Conservation (phyloP, 2,113 vertebrate genomes). For the Chlorodrepanis virens region DNA sequence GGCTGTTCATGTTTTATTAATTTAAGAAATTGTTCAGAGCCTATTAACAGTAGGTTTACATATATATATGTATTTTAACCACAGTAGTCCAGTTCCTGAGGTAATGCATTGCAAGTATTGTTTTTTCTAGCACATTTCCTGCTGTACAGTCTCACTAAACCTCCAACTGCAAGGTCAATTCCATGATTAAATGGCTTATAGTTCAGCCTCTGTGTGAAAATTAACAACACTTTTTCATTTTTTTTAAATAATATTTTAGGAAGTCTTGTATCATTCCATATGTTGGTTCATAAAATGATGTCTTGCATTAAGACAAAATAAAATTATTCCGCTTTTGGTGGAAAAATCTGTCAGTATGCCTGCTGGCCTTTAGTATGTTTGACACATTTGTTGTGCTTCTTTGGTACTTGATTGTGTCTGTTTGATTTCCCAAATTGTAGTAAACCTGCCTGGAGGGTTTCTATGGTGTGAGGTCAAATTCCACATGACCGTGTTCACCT, state of each 20-base stretch:
- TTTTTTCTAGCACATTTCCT: neutral
- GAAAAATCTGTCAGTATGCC: neutral
- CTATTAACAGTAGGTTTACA: neutral
- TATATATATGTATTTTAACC: accelerated
- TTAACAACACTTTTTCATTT: neutral
- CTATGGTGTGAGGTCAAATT: neutral
- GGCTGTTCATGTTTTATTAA: neutral
- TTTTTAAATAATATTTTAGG: neutral
- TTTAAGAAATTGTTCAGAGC: neutral
- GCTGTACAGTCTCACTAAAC: neutral
- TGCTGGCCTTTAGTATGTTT: neutral
- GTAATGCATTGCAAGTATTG: neutral
- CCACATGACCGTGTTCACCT: accelerated
- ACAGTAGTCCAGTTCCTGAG: neutral
- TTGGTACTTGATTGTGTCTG: neutral
- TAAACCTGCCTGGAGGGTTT: neutral
- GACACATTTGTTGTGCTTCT: neutral
- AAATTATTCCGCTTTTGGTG: neutral
- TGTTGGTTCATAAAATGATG: neutral
- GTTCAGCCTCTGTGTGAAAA: neutral
- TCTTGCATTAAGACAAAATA: neutral
- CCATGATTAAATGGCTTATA: neutral
- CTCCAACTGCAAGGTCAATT: neutral
- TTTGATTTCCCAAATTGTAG: neutral
- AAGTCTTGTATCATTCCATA: neutral